Conservation (phyloP, 2,113 vertebrate genomes). For the Megalops atlanticus region DNA sequence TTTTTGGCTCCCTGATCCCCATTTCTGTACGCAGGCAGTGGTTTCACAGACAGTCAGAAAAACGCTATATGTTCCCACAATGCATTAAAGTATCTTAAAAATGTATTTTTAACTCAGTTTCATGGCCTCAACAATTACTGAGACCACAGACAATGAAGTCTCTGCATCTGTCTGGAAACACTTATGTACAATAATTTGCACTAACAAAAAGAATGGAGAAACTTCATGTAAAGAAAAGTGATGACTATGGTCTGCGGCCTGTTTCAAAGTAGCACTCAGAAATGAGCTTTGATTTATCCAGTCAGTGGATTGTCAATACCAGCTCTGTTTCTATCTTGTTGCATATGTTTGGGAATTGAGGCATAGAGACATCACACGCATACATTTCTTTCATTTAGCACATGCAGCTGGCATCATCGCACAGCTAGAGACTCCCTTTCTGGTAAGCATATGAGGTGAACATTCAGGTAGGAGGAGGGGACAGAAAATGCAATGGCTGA, state of each 20-base stretch:
- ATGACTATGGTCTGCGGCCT: not conserved
- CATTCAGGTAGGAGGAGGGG: no score
- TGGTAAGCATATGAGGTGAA: no score
- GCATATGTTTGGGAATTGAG: no score
- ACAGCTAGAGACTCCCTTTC: no score
- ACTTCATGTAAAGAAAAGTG: not conserved
- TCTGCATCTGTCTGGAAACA: constrained; percentile 16
- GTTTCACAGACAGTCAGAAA: constrained; percentile 48
- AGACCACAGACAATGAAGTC: constrained; percentile 40
- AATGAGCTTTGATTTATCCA: not conserved
- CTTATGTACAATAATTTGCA: not conserved
- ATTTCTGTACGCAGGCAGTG: constrained; percentile 49
- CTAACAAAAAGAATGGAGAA: not conserved
- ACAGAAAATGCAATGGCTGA: no score
- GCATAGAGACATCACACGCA: no score
- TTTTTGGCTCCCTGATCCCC: constrained; percentile 26
- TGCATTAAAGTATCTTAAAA: constrained; percentile 38
- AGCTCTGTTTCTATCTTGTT: no score
- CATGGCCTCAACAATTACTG: constrained; percentile 16
- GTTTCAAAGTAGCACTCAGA: not conserved
- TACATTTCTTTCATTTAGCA: no score
- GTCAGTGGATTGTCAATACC: no score
- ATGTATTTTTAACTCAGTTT: constrained; percentile 46
- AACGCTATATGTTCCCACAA: constrained; percentile 40
- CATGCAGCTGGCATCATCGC: no score